phyloP scores from a whole-genome alignment of 1,140 invertebrate species.

The Drosophila suzukii region DNA sequence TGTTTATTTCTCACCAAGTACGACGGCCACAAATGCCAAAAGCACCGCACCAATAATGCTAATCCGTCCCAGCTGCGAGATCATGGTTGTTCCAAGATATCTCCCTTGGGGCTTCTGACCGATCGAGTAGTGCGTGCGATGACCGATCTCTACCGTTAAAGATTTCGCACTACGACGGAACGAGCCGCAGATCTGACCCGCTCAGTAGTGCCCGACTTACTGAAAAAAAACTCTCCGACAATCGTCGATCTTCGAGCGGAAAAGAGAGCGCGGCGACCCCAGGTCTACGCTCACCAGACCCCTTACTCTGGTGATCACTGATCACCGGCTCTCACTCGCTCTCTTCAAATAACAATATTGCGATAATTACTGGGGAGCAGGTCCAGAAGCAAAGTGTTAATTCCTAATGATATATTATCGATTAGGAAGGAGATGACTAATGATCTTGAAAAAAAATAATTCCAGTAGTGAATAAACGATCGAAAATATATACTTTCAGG shows the following conservation, averaged over 20 bases:
- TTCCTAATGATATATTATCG: conserved; percentile 28
- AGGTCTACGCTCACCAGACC: conserved; percentile 25
- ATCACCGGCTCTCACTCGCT: neutral
- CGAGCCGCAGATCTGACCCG: conserved; percentile 38
- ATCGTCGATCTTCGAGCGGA: conserved; percentile 6
- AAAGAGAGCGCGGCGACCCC: conserved; percentile 31
- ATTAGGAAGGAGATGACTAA: neutral
- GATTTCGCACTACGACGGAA: conserved; percentile 1
- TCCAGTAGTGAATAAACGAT: too few species aligned
- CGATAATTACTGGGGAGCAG: conserved; percentile 42
- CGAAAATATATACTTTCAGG: too few species aligned
- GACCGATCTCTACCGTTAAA: conserved; percentile 36
- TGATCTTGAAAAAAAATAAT: conserved; percentile 1
- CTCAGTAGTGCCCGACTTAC: conserved; percentile 64
- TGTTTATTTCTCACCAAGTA: conserved; percentile 18
- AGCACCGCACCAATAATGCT: conserved; percentile 9
- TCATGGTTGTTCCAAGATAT: conserved; percentile 12
- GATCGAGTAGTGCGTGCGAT: conserved; percentile 45
- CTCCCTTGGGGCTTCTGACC: conserved; percentile 26
- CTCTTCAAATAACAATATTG: neutral
- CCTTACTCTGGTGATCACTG: neutral
- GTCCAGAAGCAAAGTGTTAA: conserved; percentile 39
- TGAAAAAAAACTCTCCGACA: conserved; percentile 20
- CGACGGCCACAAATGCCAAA: conserved; percentile 17
- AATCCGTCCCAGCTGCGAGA: conserved; percentile 28